Evolutionary conservation across 1,140 invertebrate species (phyloP).

Genomic region (Solen grandis): DNA sequence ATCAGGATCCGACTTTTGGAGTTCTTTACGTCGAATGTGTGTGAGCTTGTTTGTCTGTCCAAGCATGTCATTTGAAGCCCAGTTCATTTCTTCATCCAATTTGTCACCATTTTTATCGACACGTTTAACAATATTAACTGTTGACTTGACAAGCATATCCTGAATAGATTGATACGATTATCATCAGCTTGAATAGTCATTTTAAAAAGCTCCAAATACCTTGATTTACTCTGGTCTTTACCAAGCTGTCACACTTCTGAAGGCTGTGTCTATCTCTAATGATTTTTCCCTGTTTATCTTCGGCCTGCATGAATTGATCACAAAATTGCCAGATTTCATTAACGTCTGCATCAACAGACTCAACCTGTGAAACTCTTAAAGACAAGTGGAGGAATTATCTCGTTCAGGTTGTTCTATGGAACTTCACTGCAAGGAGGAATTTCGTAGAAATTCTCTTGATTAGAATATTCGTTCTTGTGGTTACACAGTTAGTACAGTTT

Average conservation of each 20-base stretch:
- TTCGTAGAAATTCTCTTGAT: too few species aligned
- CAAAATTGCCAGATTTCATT: neutral
- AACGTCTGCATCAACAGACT: neutral
- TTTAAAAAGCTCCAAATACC: neutral
- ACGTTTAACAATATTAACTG: neutral
- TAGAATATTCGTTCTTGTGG: too few species aligned
- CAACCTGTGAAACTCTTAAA: neutral
- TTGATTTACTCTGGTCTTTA: neutral
- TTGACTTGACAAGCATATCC: neutral
- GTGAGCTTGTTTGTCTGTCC: neutral
- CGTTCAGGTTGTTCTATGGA: too few species aligned
- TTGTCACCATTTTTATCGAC: neutral
- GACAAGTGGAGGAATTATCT: neutral
- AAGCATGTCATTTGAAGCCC: neutral
- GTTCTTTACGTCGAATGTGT: neutral
- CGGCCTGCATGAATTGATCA: neutral
- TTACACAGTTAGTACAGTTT: too few species aligned
- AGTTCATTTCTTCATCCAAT: neutral
- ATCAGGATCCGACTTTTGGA: neutral
- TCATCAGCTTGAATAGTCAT: neutral
- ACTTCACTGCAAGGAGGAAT: too few species aligned
- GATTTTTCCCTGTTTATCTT: neutral
- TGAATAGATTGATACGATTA: neutral
- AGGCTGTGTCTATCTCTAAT: neutral
- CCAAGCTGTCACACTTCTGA: neutral